Evolutionary conservation across 2,113 vertebrate species (phyloP).

Genomic region (Ochotona princeps): DNA sequence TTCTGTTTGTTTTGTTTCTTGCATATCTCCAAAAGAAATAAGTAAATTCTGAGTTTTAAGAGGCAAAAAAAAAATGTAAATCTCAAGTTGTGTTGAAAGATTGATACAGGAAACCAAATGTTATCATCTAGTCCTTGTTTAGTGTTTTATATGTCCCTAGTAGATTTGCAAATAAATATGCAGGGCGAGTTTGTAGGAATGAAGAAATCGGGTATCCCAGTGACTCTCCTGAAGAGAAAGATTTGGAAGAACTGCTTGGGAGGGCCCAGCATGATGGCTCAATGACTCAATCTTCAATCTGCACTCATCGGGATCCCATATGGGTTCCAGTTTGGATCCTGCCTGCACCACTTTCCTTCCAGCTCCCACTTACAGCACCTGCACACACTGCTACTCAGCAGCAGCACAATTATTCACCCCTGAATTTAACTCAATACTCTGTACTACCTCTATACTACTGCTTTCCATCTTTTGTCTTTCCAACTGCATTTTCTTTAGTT

Average conservation of each 20-base stretch:
- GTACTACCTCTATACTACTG: neutral
- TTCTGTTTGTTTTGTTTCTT: neutral
- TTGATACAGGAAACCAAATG: neutral
- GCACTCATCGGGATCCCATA: no score
- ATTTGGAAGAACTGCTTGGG: no score
- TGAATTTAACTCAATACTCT: neutral
- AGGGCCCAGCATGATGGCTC: no score
- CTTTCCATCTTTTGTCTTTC: neutral
- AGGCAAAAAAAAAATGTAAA: neutral
- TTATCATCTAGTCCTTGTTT: neutral
- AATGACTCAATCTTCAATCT: no score
- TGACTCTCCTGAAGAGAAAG: fast-evolving
- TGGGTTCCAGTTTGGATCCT: no score
- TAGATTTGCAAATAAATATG: neutral
- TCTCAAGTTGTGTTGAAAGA: neutral
- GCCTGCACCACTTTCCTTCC: no score
- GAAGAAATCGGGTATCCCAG: no score
- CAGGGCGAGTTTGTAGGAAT: neutral
- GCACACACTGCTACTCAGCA: neutral
- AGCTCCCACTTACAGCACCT: no score
- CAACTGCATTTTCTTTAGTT: neutral
- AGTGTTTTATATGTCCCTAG: neutral
- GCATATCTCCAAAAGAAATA: neutral
- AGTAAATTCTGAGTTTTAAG: neutral
- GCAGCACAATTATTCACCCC: neutral